A percentile compares a stretch with the other conserved stretches of the same genome.
These are phyloP conservation scores for cattle (Bos taurus) DNA, from an alignment of 2,113 vertebrate species.

Conservation along the genomic window DNA sequence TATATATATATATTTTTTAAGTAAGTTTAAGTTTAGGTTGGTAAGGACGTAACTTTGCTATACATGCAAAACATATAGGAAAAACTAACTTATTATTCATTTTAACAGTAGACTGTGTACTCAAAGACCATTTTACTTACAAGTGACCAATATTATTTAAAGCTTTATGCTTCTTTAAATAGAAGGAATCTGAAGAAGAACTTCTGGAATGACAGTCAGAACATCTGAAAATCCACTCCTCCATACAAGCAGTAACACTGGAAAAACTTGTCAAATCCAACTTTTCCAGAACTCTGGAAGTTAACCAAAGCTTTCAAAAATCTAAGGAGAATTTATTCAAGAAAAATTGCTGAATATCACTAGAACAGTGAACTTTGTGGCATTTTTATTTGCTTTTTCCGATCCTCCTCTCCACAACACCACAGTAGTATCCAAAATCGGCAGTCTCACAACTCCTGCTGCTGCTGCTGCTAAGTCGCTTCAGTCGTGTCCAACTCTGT, in stretches of 20 bases:
- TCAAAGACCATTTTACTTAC: not conserved
- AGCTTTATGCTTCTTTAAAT: slow-evolving; percentile 46
- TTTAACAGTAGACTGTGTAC: not conserved
- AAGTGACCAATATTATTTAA: not conserved
- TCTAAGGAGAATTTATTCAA: not conserved
- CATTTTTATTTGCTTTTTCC: not conserved
- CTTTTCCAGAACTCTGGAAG: slow-evolving; percentile 7
- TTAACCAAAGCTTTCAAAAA: slow-evolving; percentile 15
- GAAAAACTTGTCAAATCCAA: not conserved
- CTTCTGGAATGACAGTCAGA: not conserved
- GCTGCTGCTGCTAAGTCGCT: no score
- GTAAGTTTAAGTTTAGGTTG: slow-evolving; percentile 17
- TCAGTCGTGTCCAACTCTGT: no score
- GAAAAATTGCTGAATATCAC: slow-evolving; percentile 1
- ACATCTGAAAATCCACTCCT: not conserved
- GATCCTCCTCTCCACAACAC: not conserved
- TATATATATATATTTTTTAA: not conserved
- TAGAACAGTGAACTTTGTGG: not conserved
- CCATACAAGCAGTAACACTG: not conserved
- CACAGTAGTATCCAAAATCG: not conserved
- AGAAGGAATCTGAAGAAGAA: slow-evolving; percentile 18
- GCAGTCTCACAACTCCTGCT: no score
- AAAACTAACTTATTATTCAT: not conserved
- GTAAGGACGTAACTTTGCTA: not conserved
- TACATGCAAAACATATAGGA: slow-evolving; percentile 33